A percentile compares a stretch with the other conserved stretches of the same genome.
phyloP scores from a whole-genome alignment of 2,797 vertebrate genomes.

The Tiaroga cobitis region DNA sequence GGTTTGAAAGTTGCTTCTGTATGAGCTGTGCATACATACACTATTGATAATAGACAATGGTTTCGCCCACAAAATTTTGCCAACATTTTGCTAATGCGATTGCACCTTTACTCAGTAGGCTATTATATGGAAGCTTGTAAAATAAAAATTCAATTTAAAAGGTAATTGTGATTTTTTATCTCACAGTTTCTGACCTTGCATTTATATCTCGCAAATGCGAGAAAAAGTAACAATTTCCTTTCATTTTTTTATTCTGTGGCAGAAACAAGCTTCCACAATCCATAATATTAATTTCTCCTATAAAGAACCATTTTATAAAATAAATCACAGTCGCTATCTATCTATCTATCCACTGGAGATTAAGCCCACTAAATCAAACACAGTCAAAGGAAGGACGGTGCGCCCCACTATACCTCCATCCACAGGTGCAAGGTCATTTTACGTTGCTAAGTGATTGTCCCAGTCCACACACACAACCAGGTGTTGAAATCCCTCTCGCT shows the following conservation, averaged over 20 bases:
- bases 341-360: background rate
- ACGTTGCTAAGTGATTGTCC: conserved; percentile 3
- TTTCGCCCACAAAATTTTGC: background rate
- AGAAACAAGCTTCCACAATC: background rate
- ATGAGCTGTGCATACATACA: background rate
- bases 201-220: background rate
- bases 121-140: too few species aligned
- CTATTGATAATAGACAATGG: background rate
- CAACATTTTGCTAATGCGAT: background rate
- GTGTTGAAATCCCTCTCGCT: conserved; percentile 7
- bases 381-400: conserved; percentile 38
- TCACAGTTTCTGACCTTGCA: background rate
- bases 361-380: conserved; percentile 27
- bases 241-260: background rate
- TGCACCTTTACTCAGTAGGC: too few species aligned
- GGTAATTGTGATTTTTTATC: background rate
- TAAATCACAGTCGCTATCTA: background rate
- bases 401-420: conserved; percentile 26
- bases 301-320: background rate
- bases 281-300: background rate
- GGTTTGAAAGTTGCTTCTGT: background rate
- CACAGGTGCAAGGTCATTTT: conserved; percentile 51
- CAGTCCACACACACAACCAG: conserved; percentile 15
- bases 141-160: too few species aligned
- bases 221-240: too few species aligned